phyloP scores from a whole-genome alignment of 2,888 invertebrate genomes.

The Mamestra brassicae region DNA sequence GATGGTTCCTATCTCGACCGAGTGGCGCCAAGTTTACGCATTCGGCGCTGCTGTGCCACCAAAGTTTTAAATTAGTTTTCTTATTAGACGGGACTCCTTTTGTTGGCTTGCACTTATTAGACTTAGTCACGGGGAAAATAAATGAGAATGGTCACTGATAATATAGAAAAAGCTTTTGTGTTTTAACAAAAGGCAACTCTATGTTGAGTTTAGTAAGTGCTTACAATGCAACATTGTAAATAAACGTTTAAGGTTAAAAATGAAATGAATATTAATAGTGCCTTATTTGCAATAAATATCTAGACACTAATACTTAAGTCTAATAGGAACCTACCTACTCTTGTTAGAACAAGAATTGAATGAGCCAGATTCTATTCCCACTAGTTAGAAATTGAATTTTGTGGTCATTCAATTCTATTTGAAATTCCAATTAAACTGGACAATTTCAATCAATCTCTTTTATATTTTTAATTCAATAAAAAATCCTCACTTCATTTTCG shows the following conservation, averaged over 20 bases:
- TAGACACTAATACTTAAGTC: neutral
- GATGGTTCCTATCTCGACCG: constrained; percentile 79
- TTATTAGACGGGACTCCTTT: constrained; percentile 75
- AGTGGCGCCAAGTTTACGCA: constrained; percentile 70
- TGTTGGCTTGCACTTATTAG: constrained; percentile 73
- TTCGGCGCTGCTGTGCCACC: constrained; percentile 83
- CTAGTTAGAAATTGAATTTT: neutral
- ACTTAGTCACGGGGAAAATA: constrained; percentile 67
- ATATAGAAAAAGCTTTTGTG: constrained; percentile 52
- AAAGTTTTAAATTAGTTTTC: constrained; percentile 81
- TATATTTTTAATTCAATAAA: neutral
- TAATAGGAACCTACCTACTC: neutral
- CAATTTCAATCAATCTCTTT: constrained; percentile 7
- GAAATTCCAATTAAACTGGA: neutral
- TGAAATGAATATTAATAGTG: neutral
- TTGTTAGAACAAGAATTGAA: neutral
- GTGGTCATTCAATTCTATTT: neutral
- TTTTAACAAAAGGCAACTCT: constrained; percentile 33
- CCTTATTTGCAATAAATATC: neutral
- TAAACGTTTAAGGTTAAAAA: constrained; percentile 1
- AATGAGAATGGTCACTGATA: constrained; percentile 42
- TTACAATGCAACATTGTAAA: constrained; percentile 3
- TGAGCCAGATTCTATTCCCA: neutral
- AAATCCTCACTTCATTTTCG: neutral
- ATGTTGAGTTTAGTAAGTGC: neutral